Evolutionary conservation across 53 echinoderm and acorn worm species (phyloP).

Genomic region (Luidia sarsii): DNA sequence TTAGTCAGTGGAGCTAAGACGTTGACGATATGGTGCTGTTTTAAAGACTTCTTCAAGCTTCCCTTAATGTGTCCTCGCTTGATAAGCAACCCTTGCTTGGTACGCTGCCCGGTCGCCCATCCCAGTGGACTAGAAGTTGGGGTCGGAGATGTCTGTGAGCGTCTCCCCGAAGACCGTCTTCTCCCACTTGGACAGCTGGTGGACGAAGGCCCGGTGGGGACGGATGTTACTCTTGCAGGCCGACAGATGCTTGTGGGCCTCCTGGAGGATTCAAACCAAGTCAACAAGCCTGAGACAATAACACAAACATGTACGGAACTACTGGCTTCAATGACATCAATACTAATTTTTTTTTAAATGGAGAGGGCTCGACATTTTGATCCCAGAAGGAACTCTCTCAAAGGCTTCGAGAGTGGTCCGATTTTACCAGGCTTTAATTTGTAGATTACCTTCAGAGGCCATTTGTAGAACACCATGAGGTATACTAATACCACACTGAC

Average conservation of each 20-base stretch:
- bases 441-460: slow-evolving; percentile 74
- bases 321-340: too few species aligned
- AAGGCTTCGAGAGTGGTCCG: too few species aligned
- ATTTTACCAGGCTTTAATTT: too few species aligned
- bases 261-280: slow-evolving; percentile 64
- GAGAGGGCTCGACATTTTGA: too few species aligned
- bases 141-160: slow-evolving; percentile 76
- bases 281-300: too few species aligned
- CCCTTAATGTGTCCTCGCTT: too few species aligned
- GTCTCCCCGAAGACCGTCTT: slow-evolving; percentile 72
- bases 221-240: slow-evolving; percentile 89
- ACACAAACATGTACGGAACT: background rate
- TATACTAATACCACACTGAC: slow-evolving; percentile 75
- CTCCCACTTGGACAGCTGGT: slow-evolving; percentile 94
- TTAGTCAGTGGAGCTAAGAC: too few species aligned
- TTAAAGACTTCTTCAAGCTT: too few species aligned
- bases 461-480: slow-evolving; percentile 94
- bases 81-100: too few species aligned
- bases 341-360: too few species aligned
- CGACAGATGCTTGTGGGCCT: slow-evolving; percentile 81
- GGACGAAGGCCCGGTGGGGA: slow-evolving; percentile 83
- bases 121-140: slow-evolving; percentile 62
- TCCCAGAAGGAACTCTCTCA: too few species aligned
- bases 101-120: background rate
- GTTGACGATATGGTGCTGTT: too few species aligned